phyloP scores from a whole-genome alignment of 2,888 invertebrate genomes.

The Conops quadrifasciatus region DNA sequence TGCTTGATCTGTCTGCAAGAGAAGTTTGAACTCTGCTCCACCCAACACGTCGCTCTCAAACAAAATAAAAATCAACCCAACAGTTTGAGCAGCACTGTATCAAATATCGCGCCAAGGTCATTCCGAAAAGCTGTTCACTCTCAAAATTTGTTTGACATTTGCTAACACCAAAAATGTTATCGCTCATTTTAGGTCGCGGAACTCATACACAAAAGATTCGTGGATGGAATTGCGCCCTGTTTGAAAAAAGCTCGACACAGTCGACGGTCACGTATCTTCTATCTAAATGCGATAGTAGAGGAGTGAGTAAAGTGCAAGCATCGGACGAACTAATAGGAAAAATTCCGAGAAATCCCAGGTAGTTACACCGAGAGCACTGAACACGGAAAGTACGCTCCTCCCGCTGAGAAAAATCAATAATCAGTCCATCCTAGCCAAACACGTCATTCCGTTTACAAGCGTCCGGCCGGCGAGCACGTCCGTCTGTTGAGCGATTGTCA shows the following conservation, averaged over 20 bases:
- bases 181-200: neutral
- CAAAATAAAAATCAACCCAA: neutral
- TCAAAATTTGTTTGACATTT: constrained; percentile 13
- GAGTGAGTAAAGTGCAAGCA: neutral
- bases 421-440: neutral
- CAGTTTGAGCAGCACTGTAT: neutral
- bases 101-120: constrained; percentile 11
- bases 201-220: neutral
- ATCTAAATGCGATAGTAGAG: neutral
- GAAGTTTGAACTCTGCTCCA: no score
- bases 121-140: constrained; percentile 10
- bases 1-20: no score
- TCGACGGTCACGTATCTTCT: neutral
- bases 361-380: constrained; percentile 4
- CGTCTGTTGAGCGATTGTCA: neutral
- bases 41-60: no score
- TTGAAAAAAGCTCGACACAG: neutral
- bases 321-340: neutral
- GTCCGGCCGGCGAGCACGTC: neutral
- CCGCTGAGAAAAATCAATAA: constrained; percentile 17
- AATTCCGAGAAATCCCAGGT: neutral
- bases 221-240: neutral
- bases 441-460: neutral
- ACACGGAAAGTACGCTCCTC: neutral
- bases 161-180: constrained; percentile 7